Percentiles rank a stretch among this genome's conserved stretches.
These are phyloP conservation scores for Pseudomyrmex dendroicus DNA, from an alignment of 1,140 invertebrate species.

Conservation along the genomic window DNA sequence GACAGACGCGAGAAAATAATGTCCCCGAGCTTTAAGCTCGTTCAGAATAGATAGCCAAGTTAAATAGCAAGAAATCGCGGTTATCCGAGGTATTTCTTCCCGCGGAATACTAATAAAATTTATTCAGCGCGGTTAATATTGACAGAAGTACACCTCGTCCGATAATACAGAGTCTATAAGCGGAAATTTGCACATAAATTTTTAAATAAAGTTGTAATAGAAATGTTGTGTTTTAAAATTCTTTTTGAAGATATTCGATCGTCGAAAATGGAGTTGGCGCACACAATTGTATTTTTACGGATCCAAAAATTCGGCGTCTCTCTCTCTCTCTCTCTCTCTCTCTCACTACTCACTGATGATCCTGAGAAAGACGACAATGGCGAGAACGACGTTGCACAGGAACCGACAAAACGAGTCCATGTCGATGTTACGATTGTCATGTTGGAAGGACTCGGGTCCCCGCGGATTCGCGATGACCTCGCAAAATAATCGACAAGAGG, in stretches of 20 bases:
- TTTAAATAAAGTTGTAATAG: neutral
- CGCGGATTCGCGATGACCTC: constrained; percentile 38
- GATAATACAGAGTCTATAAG: constrained; percentile 26
- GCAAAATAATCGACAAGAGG: constrained; percentile 58
- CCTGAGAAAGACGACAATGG: constrained; percentile 73
- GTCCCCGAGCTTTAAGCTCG: constrained; percentile 46
- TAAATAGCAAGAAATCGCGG: constrained; percentile 48
- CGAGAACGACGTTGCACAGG: constrained; percentile 75
- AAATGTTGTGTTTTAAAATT: no score
- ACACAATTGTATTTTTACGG: neutral
- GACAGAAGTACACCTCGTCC: constrained; percentile 15
- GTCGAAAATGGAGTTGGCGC: no score
- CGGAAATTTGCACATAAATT: constrained; percentile 29
- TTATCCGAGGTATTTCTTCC: constrained; percentile 49
- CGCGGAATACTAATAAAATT: constrained; percentile 54
- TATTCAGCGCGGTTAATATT: constrained; percentile 48
- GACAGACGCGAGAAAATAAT: constrained; percentile 36
- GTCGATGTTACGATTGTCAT: constrained; percentile 71
- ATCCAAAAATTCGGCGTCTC: no score
- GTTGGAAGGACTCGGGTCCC: constrained; percentile 64
- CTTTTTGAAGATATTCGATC: no score
- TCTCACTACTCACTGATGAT: constrained; percentile 78
- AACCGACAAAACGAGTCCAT: constrained; percentile 76
- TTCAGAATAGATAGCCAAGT: constrained; percentile 52
- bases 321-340: neutral